Evolutionary conservation across 2,888 invertebrate species (phyloP), one percentile per base, ranked within the genome.

Genomic region (Pollenia labialis): DNA sequence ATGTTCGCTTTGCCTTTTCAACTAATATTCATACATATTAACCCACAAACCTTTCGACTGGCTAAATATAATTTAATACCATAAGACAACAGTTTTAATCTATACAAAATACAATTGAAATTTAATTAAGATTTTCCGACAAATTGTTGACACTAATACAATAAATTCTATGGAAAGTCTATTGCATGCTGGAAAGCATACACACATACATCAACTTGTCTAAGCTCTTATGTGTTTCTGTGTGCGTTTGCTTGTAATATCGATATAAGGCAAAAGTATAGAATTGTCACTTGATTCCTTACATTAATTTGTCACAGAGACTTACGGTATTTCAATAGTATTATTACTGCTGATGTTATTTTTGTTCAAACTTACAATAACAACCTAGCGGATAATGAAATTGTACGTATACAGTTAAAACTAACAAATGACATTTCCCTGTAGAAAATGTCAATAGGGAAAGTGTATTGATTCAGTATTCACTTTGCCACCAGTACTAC

Each of bases 51-150:
- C 62, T 8, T 46, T 48, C n/a, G 9, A 7, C 56, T 16, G 14
- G 4, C 52, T 23, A 46, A 52, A 71, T 60, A 68, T 46, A 60
- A 74, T 74, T 60, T 52, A 74, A 69, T 74, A 60, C 84, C 79
- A 68, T 66, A 80, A 72, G 84, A 74, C 72, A 84, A 84, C 44
- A 72, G 14, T 60, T 50, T 79, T 84, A 74, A 60, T 84, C 66
- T 72, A 44, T 74, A 23, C 11, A 23, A 79, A 72, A 74, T 58
- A 68, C 79, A 84, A 84, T 79, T 79, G 68, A 79, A 84, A 79
- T 79, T 84, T 84, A 84, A 84, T 84, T 84, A 79, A 74, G 79
- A 80, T 74, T 80, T 84, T 74, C 60, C 66, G 79, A 74, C 74
- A 80, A 84, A 80, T 74, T 84, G 84, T 75, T 69, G 79, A 80